phyloP scores from a whole-genome alignment of 2,797 vertebrate species.

The Gallinago solitaria region DNA sequence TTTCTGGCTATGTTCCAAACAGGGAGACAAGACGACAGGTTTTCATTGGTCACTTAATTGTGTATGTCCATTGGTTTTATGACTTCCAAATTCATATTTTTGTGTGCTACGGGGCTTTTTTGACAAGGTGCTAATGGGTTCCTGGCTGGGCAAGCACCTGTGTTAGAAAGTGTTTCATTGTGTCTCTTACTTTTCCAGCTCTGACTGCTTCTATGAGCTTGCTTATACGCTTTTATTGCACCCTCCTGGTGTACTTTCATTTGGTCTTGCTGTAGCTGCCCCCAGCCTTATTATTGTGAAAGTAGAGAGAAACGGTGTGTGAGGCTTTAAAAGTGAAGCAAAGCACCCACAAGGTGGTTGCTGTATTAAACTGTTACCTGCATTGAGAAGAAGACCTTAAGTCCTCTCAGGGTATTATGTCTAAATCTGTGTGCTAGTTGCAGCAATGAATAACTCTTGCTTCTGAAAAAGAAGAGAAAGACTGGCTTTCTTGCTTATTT shows the following conservation, averaged over 20 bases:
- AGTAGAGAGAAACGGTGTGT: not conserved
- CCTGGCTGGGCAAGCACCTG: conserved; percentile 58
- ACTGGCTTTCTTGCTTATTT: not conserved
- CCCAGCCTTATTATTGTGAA: not conserved
- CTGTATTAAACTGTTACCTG: not conserved
- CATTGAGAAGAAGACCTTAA: not conserved
- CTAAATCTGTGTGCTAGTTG: not conserved
- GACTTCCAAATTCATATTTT: conserved; percentile 54
- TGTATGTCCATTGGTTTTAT: conserved; percentile 9
- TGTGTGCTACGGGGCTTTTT: conserved; percentile 27
- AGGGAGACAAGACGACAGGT: not conserved
- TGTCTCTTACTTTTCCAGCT: conserved; percentile 49
- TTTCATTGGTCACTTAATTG: conserved; percentile 35
- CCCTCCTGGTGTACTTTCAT: not conserved
- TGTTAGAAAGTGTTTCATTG: conserved; percentile 66
- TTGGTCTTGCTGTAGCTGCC: not conserved
- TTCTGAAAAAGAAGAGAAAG: not conserved
- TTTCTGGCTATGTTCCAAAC: not conserved
- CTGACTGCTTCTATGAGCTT: conserved; percentile 30
- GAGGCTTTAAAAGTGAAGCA: not conserved
- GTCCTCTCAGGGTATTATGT: not conserved
- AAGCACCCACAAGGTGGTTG: not conserved
- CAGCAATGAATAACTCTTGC: not conserved
- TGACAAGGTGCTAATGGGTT: conserved; percentile 72
- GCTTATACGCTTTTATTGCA: not conserved